Percentiles rank a stretch among this genome's conserved stretches.
Conservation (phyloP, 1,140 invertebrate genomes). For the Drosophila mayri region DNA sequence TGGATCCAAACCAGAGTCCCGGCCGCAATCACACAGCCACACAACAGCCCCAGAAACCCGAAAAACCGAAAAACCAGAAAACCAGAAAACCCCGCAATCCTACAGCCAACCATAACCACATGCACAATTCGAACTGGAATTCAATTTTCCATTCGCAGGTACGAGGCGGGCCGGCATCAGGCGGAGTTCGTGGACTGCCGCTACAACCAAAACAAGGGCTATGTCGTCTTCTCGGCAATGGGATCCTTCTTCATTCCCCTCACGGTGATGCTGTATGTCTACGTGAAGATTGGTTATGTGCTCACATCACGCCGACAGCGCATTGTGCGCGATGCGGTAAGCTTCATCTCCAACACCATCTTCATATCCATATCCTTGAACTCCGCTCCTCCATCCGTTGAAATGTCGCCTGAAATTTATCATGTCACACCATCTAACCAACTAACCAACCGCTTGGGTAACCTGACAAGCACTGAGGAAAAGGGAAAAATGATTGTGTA, state of each 20-base stretch:
- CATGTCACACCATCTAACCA: conserved; percentile 42
- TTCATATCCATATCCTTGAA: neutral
- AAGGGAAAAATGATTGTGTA: neutral
- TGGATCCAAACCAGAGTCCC: conserved; percentile 3
- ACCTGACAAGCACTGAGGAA: conserved; percentile 24
- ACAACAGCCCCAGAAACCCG: conserved; percentile 5
- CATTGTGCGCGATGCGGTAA: conserved; percentile 83
- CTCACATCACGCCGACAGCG: conserved; percentile 88
- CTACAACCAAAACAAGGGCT: conserved; percentile 93
- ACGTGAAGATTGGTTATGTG: conserved; percentile 94
- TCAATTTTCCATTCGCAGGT: conserved; percentile 86
- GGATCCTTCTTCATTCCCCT: conserved; percentile 97
- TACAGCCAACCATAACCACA: conserved; percentile 9
- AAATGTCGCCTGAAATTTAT: conserved; percentile 43
- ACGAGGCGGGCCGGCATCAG: conserved; percentile 87
- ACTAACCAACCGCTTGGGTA: conserved; percentile 17
- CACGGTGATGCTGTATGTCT: conserved; percentile 96
- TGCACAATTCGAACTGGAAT: conserved; percentile 42
- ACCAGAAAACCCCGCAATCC: conserved; percentile 1
- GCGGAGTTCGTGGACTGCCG: conserved; percentile 87
- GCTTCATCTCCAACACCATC: conserved; percentile 6
- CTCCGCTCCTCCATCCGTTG: neutral
- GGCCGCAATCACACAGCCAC: conserved; percentile 33
- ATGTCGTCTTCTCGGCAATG: conserved; percentile 94
- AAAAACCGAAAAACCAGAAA: neutral